Conservation (phyloP, 1,140 invertebrate species). For the Saccostrea echinata region DNA sequence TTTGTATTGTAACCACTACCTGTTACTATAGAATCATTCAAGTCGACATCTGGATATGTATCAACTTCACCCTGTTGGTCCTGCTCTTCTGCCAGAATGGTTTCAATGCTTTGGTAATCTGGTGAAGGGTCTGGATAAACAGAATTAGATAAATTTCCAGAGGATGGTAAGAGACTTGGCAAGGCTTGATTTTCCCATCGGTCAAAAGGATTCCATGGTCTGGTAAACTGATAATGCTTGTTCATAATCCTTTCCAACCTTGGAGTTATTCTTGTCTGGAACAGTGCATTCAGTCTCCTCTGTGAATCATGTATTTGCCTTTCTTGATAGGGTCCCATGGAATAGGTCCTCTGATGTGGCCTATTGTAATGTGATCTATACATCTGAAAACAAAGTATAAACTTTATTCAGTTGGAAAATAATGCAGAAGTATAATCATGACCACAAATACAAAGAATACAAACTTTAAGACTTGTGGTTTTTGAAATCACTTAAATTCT, state of each 20-base stretch:
- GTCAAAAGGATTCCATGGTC: slow-evolving; percentile 3
- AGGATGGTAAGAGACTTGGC: neutral
- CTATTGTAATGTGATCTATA: slow-evolving; percentile 30
- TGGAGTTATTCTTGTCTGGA: neutral
- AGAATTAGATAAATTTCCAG: neutral
- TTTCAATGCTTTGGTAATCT: neutral
- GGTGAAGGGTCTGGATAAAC: neutral
- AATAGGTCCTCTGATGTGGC: neutral
- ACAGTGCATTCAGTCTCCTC: neutral
- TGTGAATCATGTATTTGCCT: neutral
- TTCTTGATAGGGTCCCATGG: neutral
- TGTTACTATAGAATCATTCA: neutral
- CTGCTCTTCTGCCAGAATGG: neutral
- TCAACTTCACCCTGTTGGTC: neutral
- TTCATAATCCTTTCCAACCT: neutral
- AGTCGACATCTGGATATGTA: neutral
- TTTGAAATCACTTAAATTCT: too few species aligned
- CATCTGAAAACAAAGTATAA: neutral
- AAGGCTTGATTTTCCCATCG: slow-evolving; percentile 14
- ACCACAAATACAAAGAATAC: too few species aligned
- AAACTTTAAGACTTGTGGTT: too few species aligned
- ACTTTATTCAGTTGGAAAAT: too few species aligned
- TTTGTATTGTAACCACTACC: neutral
- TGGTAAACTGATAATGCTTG: neutral
- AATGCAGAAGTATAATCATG: too few species aligned